phyloP scores from a whole-genome alignment of 2,113 vertebrate genomes.

The Dendropsophus ebraccatus region DNA sequence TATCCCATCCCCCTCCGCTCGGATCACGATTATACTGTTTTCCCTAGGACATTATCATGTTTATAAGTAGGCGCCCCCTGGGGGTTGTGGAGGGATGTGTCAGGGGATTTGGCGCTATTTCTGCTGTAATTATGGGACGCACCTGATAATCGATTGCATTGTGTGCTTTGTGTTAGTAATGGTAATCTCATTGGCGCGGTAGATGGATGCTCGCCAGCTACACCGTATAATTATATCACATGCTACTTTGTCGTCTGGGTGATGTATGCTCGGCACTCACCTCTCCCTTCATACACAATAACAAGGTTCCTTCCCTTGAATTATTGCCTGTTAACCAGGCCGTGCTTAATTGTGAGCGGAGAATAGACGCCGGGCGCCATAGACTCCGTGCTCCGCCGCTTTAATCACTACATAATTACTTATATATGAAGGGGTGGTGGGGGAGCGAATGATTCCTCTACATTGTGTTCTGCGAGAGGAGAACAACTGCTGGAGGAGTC shows the following conservation, averaged over 20 bases:
- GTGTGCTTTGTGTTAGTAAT: not conserved
- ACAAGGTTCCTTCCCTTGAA: constrained; percentile 10
- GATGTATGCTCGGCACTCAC: not conserved
- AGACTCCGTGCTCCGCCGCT: not conserved
- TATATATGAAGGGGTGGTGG: not conserved
- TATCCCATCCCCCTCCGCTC: no score
- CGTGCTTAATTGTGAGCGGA: not conserved
- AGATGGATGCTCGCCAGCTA: not conserved
- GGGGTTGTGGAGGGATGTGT: not conserved
- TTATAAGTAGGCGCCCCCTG: not conserved
- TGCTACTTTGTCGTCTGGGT: not conserved
- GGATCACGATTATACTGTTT: no score
- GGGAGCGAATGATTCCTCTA: not conserved
- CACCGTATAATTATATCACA: constrained; percentile 10
- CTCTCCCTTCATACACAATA: not conserved
- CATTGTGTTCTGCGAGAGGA: not conserved
- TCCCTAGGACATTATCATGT: not conserved
- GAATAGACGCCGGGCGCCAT: not conserved
- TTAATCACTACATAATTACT: constrained; percentile 27
- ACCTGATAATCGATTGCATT: constrained; percentile 15
- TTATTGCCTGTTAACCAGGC: constrained; percentile 12
- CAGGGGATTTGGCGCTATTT: not conserved
- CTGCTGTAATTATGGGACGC: not conserved
- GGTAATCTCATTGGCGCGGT: not conserved
- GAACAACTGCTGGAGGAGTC: not conserved